Evolutionary conservation across 2,797 vertebrate species (phyloP).

Genomic region (Sebastes hubbsi): DNA sequence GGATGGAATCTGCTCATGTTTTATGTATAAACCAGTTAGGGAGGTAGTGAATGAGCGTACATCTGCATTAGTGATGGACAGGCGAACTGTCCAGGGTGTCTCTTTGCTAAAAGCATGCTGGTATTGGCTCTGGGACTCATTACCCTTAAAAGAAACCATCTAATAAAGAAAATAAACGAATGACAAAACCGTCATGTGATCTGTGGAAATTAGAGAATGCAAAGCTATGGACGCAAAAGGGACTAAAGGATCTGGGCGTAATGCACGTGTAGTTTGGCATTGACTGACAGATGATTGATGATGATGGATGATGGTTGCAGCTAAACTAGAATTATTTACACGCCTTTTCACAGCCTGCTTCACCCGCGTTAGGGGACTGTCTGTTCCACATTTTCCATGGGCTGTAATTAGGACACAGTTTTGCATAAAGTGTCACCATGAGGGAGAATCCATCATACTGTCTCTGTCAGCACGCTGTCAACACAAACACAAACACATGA

Average conservation of each 20-base stretch:
- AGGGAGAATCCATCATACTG: constrained; percentile 47
- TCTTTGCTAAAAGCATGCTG: too few relatives aligned
- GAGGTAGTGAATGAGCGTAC: too few relatives aligned
- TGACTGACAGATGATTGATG: constrained; percentile 27
- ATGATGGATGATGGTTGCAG: constrained; percentile 31
- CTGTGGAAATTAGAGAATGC: not conserved
- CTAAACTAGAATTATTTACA: constrained; percentile 35
- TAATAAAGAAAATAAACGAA: not conserved
- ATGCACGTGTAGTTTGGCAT: not conserved
- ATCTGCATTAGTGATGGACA: too few relatives aligned
- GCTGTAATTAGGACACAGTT: constrained; percentile 57
- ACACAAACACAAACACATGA: constrained; percentile 37
- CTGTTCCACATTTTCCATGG: constrained; percentile 40
- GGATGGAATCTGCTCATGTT: not conserved
- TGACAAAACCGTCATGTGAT: not conserved
- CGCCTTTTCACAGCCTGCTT: constrained; percentile 7
- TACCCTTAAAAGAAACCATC: not conserved
- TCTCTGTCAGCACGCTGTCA: constrained; percentile 52
- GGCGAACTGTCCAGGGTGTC: too few relatives aligned
- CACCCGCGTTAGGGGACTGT: constrained; percentile 16
- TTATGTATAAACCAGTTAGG: too few relatives aligned
- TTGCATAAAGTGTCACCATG: constrained; percentile 56
- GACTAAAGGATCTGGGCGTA: not conserved
- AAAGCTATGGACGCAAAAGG: not conserved
- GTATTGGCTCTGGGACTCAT: not conserved